These are phyloP conservation scores for Parnassius smintheus DNA, from an alignment of 2,888 invertebrate species.

Conservation along the genomic window DNA sequence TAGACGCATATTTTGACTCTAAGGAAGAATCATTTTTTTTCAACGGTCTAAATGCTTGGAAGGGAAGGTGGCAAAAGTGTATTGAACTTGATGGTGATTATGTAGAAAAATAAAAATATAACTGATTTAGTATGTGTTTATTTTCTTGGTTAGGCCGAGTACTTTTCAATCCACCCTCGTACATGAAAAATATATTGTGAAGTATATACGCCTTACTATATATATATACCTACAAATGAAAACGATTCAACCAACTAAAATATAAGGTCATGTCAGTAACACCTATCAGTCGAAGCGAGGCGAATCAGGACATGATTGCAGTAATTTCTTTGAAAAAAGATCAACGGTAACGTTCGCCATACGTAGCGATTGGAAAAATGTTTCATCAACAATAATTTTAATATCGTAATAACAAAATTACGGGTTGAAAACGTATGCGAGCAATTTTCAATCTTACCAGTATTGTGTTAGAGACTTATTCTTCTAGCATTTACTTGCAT, in stretches of 20 bases:
- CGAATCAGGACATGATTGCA: conserved; percentile 68
- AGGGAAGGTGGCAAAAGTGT: too few species aligned
- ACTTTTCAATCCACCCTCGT: too few species aligned
- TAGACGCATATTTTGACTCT: too few species aligned
- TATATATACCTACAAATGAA: neutral
- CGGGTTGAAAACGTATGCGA: conserved; percentile 62
- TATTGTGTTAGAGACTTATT: conserved; percentile 60
- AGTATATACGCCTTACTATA: too few species aligned
- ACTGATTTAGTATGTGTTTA: too few species aligned
- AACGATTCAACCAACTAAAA: conserved; percentile 45
- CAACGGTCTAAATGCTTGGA: too few species aligned
- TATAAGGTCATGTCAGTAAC: conserved; percentile 48
- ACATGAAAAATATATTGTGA: too few species aligned
- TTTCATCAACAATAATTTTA: conserved; percentile 81
- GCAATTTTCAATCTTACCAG: conserved; percentile 68
- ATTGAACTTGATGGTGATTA: too few species aligned
- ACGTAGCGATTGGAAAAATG: conserved; percentile 77
- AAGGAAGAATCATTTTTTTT: too few species aligned
- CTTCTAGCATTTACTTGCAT: conserved; percentile 58
- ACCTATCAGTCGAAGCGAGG: conserved; percentile 70
- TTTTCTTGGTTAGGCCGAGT: too few species aligned
- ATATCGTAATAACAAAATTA: conserved; percentile 81
- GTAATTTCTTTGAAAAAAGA: conserved; percentile 77
- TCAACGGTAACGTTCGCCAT: conserved; percentile 78
- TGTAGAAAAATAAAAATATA: too few species aligned